Percentiles rank a stretch among this genome's conserved stretches.
Conservation (phyloP, 2,888 invertebrate species). For the Hydrotaea diabolus region DNA sequence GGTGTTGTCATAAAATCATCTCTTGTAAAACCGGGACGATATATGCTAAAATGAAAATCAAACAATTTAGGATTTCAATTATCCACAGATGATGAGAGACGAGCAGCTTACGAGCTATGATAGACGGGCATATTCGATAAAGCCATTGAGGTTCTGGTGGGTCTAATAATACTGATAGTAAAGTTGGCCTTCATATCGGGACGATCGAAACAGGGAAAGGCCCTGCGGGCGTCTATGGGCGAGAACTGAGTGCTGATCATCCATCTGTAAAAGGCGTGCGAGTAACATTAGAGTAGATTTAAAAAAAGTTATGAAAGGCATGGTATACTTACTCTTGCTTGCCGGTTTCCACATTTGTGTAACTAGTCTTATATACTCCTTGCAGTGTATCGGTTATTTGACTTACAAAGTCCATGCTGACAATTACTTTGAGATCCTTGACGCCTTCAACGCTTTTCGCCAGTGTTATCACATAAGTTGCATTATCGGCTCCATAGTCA, state of each 20-base stretch:
- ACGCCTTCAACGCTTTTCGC: constrained; percentile 70
- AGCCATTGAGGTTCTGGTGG: constrained; percentile 80
- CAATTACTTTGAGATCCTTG: constrained; percentile 77
- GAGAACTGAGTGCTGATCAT: constrained; percentile 91
- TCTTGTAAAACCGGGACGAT: constrained; percentile 83
- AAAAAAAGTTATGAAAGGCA: not conserved
- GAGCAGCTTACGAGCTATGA: constrained; percentile 74
- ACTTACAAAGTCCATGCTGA: constrained; percentile 82
- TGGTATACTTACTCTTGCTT: constrained; percentile 79
- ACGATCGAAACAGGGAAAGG: constrained; percentile 94
- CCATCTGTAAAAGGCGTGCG: constrained; percentile 82
- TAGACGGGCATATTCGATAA: constrained; percentile 85
- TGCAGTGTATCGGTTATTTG: constrained; percentile 82
- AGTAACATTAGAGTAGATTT: not conserved
- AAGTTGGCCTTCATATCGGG: constrained; percentile 91
- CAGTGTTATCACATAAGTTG: constrained; percentile 76
- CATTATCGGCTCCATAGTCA: constrained; percentile 77
- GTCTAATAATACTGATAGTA: constrained; percentile 85
- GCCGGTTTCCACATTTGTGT: constrained; percentile 78
- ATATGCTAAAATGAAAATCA: constrained; percentile 66
- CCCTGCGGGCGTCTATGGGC: constrained; percentile 88
- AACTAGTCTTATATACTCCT: constrained; percentile 82
- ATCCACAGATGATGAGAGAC: no score
- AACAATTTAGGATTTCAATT: no score
- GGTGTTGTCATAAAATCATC: constrained; percentile 85